Evolutionary conservation across 2,113 vertebrate species (phyloP).

Genomic region (Phalacrocorax pelagicus): DNA sequence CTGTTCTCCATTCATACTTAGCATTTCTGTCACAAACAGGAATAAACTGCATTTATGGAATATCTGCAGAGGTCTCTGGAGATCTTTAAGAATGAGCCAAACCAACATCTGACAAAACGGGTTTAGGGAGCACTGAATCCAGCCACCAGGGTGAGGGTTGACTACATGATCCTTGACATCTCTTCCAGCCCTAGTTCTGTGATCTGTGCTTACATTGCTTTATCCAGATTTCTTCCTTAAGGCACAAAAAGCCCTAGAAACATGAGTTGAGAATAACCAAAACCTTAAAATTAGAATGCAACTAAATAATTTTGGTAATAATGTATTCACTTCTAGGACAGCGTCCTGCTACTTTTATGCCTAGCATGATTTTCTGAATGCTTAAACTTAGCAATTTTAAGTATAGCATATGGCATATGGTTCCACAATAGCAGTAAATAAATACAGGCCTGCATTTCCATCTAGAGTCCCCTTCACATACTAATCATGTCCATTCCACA

Average conservation of each 20-base stretch:
- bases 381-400: neutral
- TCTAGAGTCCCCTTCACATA: neutral
- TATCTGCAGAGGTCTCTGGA: neutral
- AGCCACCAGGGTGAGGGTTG: neutral
- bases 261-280: neutral
- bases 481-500: neutral
- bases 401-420: neutral
- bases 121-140: neutral
- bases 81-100: neutral
- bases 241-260: neutral
- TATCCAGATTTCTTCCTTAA: neutral
- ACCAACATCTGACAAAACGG: neutral
- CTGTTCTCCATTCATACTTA: neutral
- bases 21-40: neutral
- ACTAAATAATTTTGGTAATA: neutral
- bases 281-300: neutral
- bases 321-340: neutral
- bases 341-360: neutral
- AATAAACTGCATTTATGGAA: neutral
- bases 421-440: neutral
- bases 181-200: neutral
- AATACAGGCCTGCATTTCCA: neutral
- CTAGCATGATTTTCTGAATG: neutral
- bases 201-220: neutral
- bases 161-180: neutral